Evolutionary conservation across 1,140 invertebrate species (phyloP).

Genomic region (Drosophila prosaltans): DNA sequence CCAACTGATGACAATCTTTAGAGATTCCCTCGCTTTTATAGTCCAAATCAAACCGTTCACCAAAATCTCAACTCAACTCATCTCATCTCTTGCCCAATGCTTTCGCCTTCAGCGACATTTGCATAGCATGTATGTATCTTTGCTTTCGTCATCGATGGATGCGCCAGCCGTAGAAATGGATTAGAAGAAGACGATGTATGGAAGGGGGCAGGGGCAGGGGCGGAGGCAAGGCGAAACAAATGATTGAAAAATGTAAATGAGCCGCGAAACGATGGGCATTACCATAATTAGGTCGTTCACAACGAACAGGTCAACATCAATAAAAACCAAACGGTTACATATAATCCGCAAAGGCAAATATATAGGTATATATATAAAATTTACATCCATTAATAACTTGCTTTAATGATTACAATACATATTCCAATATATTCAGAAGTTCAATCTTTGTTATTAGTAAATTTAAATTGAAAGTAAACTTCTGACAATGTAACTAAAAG

Average conservation of each 20-base stretch:
- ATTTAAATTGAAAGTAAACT: too few relatives aligned
- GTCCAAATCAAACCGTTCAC: not conserved
- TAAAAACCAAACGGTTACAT: not conserved
- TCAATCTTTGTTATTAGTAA: too few relatives aligned
- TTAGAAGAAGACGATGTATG: conserved; percentile 13
- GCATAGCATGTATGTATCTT: conserved; percentile 2
- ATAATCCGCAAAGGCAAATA: conserved; percentile 29
- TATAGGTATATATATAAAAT: too few relatives aligned
- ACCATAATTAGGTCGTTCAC: conserved; percentile 52
- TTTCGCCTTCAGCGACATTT: conserved; percentile 39
- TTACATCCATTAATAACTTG: too few relatives aligned
- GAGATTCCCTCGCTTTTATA: conserved; percentile 51
- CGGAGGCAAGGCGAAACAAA: conserved; percentile 22
- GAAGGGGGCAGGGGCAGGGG: not conserved
- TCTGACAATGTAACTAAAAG: too few relatives aligned
- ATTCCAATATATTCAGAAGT: too few relatives aligned
- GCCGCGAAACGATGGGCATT: conserved; percentile 47
- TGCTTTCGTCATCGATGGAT: conserved; percentile 60
- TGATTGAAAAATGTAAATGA: conserved; percentile 52
- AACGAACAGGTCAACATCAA: conserved; percentile 12
- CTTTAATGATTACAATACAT: too few relatives aligned
- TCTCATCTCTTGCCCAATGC: conserved; percentile 44
- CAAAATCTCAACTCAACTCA: too few relatives aligned
- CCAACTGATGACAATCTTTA: conserved; percentile 62
- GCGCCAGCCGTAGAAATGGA: conserved; percentile 25